Conservation (phyloP, 2,888 invertebrate species). For the Hydroisotoma schaefferi region DNA sequence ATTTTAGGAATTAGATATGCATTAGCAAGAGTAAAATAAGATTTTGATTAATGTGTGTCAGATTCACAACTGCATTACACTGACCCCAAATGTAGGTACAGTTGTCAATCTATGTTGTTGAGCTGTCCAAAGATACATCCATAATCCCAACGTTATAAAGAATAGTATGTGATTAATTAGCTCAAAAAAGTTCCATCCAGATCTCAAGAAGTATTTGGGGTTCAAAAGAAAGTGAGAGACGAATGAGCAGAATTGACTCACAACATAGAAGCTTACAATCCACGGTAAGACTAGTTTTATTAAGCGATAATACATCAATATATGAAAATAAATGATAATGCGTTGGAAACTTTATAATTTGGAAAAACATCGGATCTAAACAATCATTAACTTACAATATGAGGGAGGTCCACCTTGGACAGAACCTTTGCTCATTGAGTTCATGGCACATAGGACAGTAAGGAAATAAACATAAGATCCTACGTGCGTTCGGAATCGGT, state of each 20-base stretch:
- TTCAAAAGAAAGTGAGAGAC: slow-evolving; percentile 56
- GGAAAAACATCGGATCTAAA: no score
- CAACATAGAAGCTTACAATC: slow-evolving; percentile 55
- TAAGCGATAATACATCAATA: no score
- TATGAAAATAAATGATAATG: neutral
- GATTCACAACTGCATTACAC: no score
- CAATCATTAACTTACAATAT: slow-evolving; percentile 7
- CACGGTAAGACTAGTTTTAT: slow-evolving; percentile 9
- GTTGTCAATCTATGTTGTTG: no score
- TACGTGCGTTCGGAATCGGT: neutral
- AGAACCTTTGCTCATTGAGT: slow-evolving; percentile 1
- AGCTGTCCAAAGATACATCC: neutral
- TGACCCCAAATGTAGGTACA: no score
- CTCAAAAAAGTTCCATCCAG: slow-evolving; percentile 64
- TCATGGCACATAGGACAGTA: slow-evolving; percentile 3
- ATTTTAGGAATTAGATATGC: no score
- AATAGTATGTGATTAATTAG: slow-evolving; percentile 54
- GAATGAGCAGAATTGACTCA: slow-evolving; percentile 47
- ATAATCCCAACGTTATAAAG: neutral
- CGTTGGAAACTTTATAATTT: neutral
- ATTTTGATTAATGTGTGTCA: no score
- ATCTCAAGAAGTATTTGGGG: slow-evolving; percentile 58
- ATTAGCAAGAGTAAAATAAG: no score
- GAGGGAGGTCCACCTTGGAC: slow-evolving; percentile 11
- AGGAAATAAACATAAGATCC: neutral